These are phyloP conservation scores for Caranx ignobilis DNA, from an alignment of 2,113 vertebrate genomes.

Conservation along the genomic window DNA sequence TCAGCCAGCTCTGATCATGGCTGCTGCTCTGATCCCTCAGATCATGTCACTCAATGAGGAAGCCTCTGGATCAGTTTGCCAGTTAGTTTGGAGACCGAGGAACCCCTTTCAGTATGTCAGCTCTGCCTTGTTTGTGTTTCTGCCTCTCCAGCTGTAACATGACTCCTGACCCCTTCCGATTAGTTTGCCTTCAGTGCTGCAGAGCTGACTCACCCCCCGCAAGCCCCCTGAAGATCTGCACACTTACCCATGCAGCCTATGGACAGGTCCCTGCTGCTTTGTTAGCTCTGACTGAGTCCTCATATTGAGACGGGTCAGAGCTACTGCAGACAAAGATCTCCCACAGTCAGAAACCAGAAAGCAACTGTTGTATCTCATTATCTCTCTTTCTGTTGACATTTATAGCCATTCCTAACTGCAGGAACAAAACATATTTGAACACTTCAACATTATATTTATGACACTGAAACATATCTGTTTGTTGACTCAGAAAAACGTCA, in stretches of 20 bases:
- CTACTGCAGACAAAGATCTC: slow-evolving; percentile 10
- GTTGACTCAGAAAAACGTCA: too few species aligned
- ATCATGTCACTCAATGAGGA: too few species aligned
- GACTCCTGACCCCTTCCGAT: slow-evolving; percentile 24
- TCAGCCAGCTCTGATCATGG: too few species aligned
- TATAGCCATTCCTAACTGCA: too few species aligned
- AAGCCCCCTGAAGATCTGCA: slow-evolving; percentile 17
- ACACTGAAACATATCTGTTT: too few species aligned
- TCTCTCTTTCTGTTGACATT: too few species aligned
- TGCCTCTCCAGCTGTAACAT: slow-evolving; percentile 23
- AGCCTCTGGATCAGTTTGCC: neutral
- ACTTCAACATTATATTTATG: too few species aligned
- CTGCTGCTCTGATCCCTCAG: too few species aligned
- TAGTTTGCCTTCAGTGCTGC: slow-evolving; percentile 22
- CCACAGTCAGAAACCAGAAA: neutral
- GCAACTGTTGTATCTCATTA: neutral
- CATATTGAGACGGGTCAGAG: neutral
- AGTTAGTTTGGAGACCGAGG: neutral
- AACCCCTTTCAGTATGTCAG: slow-evolving; percentile 34
- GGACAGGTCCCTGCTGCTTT: slow-evolving; percentile 16
- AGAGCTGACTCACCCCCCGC: neutral
- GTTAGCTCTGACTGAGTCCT: slow-evolving; percentile 1
- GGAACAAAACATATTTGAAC: too few species aligned
- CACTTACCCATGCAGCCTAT: neutral
- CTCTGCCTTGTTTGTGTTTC: slow-evolving; percentile 3